Evolutionary conservation across 2,113 vertebrate species (phyloP), one percentile per base, ranked within the genome.

Genomic region (Notechis scutatus): DNA sequence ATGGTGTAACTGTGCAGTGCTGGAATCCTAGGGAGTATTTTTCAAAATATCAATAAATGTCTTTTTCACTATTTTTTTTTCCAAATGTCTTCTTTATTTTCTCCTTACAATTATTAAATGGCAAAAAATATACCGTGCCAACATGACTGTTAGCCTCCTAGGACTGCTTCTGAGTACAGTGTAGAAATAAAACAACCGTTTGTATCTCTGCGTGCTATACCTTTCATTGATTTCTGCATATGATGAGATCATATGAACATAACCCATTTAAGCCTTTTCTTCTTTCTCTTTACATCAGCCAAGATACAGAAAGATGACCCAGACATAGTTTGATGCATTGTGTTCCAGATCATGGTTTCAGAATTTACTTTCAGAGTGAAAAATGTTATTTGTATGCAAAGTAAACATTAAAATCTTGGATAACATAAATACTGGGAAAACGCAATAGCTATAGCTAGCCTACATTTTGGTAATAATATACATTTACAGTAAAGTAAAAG

Each of bases 1-100:
- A 90, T 64, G 96, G 92, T 97, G 92, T 97, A 97, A 94, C 96
- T 96, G 92, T 97, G 96, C 88, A 93, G 93, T 97, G 96, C 96
- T 97, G 93, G 4, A 90, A 89, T 94, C 92, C 91, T 96, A 90
- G 92, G 54, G 92, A 94, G 54, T 95, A 94, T 94, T 94, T 96
- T 93, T 94, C 92, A 92, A 93, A 90, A 94, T 93, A 86, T 34
- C 34, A 95, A 52, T 87, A 93, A 94, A 93, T 74, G 88, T 94
- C 94, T 95, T 95, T 87, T 91, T 93, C 92, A 85, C 93, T 92
- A 90, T 47, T 94, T 92, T 92, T 92, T 81, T 93, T 61, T 92
- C 86, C 92, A 96, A 29, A 6, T 90, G 89, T 42, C 54, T 95
- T 56, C 93, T 96, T 91, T 54, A 93, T 96, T 94, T 92, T 85